phyloP scores from a whole-genome alignment of 2,888 invertebrate genomes.

The Neocrepidodera transversa region DNA sequence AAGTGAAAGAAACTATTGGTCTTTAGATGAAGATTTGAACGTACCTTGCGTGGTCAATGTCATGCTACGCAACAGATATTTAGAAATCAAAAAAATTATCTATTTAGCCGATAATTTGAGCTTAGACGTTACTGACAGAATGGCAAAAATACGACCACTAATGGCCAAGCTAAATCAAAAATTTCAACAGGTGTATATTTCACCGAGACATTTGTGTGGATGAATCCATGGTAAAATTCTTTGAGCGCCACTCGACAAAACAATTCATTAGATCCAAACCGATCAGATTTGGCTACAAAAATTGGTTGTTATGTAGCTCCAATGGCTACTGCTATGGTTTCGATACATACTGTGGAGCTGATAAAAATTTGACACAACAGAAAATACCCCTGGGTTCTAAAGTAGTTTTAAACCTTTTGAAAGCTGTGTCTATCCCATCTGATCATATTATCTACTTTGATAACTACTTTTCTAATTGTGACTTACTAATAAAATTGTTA shows the following conservation, averaged over 20 bases:
- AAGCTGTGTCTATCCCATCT: too few species aligned
- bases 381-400: too few species aligned
- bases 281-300: constrained; percentile 47
- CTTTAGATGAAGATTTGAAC: constrained; percentile 47
- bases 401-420: too few species aligned
- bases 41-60: constrained; percentile 43
- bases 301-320: constrained; percentile 45
- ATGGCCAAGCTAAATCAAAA: constrained; percentile 36
- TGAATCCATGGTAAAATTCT: constrained; percentile 46
- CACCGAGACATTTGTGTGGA: constrained; percentile 42
- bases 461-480: too few species aligned
- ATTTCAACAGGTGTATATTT: constrained; percentile 40
- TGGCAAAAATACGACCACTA: constrained; percentile 34
- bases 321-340: constrained; percentile 34
- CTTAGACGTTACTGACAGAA: constrained; percentile 37
- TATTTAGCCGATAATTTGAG: constrained; percentile 34
- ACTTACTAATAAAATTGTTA: too few species aligned
- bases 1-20: constrained; percentile 49
- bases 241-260: constrained; percentile 42
- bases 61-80: constrained; percentile 44
- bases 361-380: too few species aligned
- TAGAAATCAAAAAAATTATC: constrained; percentile 34
- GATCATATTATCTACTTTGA: too few species aligned
- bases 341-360: not conserved
- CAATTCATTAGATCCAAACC: constrained; percentile 43